Evolutionary conservation across 64 coral and sea anemone genomes (phyloP).

Genomic region (Dendronephthya gigantea): DNA sequence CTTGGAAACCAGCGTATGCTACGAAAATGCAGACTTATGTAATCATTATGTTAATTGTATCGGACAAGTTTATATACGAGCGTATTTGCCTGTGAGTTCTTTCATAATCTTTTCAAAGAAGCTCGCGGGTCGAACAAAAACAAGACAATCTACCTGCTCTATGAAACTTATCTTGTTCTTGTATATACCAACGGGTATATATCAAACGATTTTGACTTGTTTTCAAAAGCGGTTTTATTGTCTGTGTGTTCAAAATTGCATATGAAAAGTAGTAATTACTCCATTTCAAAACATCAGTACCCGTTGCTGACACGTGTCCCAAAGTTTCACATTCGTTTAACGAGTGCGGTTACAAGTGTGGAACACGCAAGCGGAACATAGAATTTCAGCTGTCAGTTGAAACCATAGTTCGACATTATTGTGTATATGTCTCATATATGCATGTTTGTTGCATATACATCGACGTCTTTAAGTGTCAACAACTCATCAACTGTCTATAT

Average conservation of each 20-base stretch:
- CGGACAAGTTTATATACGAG: too few relatives aligned
- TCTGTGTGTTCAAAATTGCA: neutral
- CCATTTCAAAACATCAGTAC: neutral
- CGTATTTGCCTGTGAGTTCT: neutral
- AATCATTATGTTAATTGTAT: neutral
- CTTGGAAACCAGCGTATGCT: neutral
- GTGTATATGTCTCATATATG: too few relatives aligned
- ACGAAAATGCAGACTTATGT: neutral
- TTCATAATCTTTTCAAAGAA: too few relatives aligned
- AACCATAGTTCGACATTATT: too few relatives aligned
- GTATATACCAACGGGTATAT: neutral
- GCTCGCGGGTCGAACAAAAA: too few relatives aligned
- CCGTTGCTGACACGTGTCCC: neutral
- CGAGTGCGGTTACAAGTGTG: neutral
- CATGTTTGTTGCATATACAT: too few relatives aligned
- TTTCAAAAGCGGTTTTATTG: neutral
- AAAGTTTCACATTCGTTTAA: neutral
- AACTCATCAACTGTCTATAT: too few relatives aligned
- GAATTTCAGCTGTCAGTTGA: too few relatives aligned
- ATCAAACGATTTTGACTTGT: neutral
- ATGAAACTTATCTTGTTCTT: too few relatives aligned
- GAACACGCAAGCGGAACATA: too few relatives aligned
- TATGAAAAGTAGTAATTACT: neutral
- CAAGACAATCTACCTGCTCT: too few relatives aligned
- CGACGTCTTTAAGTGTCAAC: too few relatives aligned